Base-by-base conservation (phyloP, 1,140 invertebrate genomes). In the Platorchestia sp. region DNA sequence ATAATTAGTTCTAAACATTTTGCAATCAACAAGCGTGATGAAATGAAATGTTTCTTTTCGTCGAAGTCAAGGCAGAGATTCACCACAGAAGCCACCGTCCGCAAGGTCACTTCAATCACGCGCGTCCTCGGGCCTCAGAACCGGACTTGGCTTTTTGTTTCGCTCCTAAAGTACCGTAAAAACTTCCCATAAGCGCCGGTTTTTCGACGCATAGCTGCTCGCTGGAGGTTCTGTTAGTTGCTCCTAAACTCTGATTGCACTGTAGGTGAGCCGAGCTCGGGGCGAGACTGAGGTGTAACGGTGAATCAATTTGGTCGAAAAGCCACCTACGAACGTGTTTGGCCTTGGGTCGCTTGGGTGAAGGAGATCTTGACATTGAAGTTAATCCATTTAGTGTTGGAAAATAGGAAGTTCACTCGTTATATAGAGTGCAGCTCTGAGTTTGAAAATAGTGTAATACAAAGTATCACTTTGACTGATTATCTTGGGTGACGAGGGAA, bases 171-270 rank as follows among this genome's bases (percentile, higher is more conserved):
- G 59, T 75, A 75, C 59, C 59, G 59, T 75, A 75, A 75, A 75
- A 75, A 75, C 59, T 22, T 75, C 59, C 59, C 59, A 75, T 75
- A 75, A 36, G 36, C 59, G 59, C 14, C 59, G 59, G 59, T 75
- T 75, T 75, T 75, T 75, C 59, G 59, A 75, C 59, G 59, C 59
- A 75, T 75, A 75, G 59, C 59, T 75, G 59, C 59, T 75, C 59
- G 59, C 59, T 75, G 14, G 59, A 75, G 59, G 59, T 75, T 14
- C 59, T 75, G 10, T 75, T 75, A 75, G 59, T 36, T 27, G 27
- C 36, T 27, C 59, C 10, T 75, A 75, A 75, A 14, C 59, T 75
- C 27, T 75, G 59, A 75, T 75, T 75, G 59, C 59, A 75, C 36
- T 75, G 59, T 75, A 36, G 59, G 59, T 36, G 59, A 75, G 27